Conservation (phyloP, 2,113 vertebrate species). For the Struthidea cinerea region DNA sequence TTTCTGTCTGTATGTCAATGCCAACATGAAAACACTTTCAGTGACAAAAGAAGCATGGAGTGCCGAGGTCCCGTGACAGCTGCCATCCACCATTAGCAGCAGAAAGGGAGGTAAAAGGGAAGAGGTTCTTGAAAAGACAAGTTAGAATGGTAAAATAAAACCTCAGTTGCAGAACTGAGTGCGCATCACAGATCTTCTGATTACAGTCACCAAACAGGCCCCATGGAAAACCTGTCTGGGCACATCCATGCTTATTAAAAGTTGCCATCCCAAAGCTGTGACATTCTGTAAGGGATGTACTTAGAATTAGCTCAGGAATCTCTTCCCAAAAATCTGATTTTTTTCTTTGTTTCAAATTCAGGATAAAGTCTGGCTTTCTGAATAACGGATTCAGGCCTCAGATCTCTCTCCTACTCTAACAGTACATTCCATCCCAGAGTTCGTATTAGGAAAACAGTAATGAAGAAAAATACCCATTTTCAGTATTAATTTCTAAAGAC, state of each 20-base stretch:
- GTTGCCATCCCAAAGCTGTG: background rate
- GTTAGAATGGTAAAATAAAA: background rate
- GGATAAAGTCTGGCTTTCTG: background rate
- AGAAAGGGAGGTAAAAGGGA: background rate
- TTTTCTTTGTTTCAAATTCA: background rate
- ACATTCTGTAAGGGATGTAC: background rate
- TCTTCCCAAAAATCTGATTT: background rate
- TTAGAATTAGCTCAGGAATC: background rate
- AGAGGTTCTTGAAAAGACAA: background rate
- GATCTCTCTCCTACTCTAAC: background rate
- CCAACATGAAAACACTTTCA: background rate
- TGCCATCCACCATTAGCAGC: background rate
- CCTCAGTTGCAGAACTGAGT: background rate
- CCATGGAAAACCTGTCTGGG: background rate
- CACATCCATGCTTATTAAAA: background rate
- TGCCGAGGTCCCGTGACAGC: background rate
- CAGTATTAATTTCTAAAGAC: background rate
- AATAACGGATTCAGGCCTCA: background rate
- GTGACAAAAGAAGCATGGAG: background rate
- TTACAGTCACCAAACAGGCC: background rate
- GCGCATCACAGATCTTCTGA: background rate
- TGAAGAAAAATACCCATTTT: background rate
- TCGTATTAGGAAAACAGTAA: background rate
- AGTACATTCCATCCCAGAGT: background rate
- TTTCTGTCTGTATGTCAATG: background rate